A percentile compares a stretch with the other conserved stretches of the same genome.
phyloP scores from a whole-genome alignment of 2,797 vertebrate species.

The Lagocephalus sceleratus region DNA sequence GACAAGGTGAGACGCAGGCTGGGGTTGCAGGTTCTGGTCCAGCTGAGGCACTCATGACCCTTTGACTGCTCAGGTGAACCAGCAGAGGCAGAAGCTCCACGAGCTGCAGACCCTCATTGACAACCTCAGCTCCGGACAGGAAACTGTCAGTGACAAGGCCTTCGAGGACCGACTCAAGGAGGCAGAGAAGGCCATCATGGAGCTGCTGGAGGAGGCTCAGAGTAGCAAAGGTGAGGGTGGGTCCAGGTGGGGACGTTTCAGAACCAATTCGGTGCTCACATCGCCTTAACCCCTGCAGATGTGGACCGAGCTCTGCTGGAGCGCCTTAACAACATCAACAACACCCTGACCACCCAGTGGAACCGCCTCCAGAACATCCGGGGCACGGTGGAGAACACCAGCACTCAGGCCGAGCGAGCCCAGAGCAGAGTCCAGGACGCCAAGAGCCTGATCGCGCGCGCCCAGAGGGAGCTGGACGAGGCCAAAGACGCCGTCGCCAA shows the following conservation, averaged over 20 bases:
- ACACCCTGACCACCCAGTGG: constrained; percentile 85
- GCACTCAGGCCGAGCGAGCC: constrained; percentile 82
- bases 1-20: constrained; percentile 82
- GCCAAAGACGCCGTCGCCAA: constrained; percentile 85
- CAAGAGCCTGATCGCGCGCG: constrained; percentile 83
- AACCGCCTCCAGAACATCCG: constrained; percentile 90
- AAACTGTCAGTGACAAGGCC: constrained; percentile 85
- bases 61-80: constrained; percentile 79
- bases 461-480: constrained; percentile 87
- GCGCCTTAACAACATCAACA: constrained; percentile 86
- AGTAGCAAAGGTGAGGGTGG: constrained; percentile 84
- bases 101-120: constrained; percentile 90
- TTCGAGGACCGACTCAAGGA: constrained; percentile 92
- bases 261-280: not conserved
- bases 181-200: constrained; percentile 85
- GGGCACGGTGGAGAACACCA: constrained; percentile 82
- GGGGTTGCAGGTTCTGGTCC: not conserved
- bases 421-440: constrained; percentile 80
- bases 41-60: not conserved
- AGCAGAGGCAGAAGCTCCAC: constrained; percentile 88
- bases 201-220: constrained; percentile 87
- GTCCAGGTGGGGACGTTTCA: not conserved
- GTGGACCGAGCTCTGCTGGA: constrained; percentile 88
- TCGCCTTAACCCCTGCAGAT: constrained; percentile 68
- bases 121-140: constrained; percentile 84